Percentiles rank a stretch among this genome's conserved stretches.
Conservation (phyloP, 2,113 vertebrate genomes). For the Gymnocephalus cernua region DNA sequence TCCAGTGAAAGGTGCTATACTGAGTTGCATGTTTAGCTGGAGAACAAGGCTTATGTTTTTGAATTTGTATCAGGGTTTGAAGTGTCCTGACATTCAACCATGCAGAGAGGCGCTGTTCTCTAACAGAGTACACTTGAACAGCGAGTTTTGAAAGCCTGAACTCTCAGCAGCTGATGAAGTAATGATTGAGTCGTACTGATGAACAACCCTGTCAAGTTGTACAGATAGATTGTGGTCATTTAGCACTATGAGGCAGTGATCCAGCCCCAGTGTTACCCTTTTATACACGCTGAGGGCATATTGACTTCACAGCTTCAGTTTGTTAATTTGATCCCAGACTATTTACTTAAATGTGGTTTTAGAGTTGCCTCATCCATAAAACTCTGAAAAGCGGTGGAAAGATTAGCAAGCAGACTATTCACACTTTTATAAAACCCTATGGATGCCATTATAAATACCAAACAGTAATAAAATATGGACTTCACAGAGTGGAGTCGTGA, state of each 20-base stretch:
- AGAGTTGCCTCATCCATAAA: background rate
- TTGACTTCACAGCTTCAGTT: conserved; percentile 28
- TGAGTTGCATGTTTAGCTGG: background rate
- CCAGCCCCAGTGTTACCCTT: background rate
- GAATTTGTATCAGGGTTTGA: conserved; percentile 32
- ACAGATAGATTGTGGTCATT: conserved; percentile 40
- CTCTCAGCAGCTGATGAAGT: conserved; percentile 42
- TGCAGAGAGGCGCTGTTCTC: conserved; percentile 37
- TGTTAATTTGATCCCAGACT: conserved; percentile 16
- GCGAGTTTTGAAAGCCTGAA: conserved; percentile 45
- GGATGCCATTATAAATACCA: conserved; percentile 26
- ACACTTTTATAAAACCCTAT: background rate
- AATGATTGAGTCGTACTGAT: conserved; percentile 41
- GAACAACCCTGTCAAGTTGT: conserved; percentile 43
- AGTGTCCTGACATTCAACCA: conserved; percentile 54
- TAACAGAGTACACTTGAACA: conserved; percentile 37
- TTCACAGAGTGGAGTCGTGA: conserved; percentile 14
- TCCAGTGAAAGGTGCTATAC: background rate
- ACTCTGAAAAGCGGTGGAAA: background rate
- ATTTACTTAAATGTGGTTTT: conserved; percentile 12
- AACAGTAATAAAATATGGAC: conserved; percentile 28
- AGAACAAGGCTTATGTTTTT: background rate
- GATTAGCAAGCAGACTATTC: background rate
- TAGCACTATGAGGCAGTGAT: conserved; percentile 26
- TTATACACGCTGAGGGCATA: conserved; percentile 1